phyloP scores from a whole-genome alignment of 2,888 invertebrate genomes.

The Epinotia demarniana region DNA sequence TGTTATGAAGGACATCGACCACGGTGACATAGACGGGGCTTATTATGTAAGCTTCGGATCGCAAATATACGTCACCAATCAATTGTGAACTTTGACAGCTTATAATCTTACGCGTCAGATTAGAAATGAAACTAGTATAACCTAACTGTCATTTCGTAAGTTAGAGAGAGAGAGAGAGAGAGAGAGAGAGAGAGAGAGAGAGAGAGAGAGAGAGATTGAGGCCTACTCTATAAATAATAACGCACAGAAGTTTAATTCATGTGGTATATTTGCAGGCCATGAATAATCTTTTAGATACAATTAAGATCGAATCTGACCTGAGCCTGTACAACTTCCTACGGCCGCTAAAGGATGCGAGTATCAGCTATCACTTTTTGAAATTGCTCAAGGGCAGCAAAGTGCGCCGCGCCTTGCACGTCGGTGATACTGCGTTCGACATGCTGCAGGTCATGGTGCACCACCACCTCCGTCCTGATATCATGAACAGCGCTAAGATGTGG shows the following conservation, averaged over 20 bases:
- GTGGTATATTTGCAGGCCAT: too few relatives aligned
- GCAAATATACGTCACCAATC: too few relatives aligned
- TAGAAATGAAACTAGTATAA: too few relatives aligned
- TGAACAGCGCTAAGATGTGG: slow-evolving; percentile 85
- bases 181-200: too few relatives aligned
- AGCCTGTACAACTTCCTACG: slow-evolving; percentile 78
- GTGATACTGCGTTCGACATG: slow-evolving; percentile 75
- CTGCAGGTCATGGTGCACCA: slow-evolving; percentile 79
- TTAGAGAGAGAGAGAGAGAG: too few relatives aligned
- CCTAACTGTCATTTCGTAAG: too few relatives aligned
- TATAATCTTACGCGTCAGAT: too few relatives aligned
- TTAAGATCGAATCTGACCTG: slow-evolving; percentile 66
- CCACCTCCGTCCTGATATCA: slow-evolving; percentile 81
- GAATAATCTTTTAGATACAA: neutral
- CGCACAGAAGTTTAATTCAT: too few relatives aligned
- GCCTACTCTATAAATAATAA: too few relatives aligned
- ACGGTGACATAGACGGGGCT: neutral
- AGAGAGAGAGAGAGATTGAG: too few relatives aligned
- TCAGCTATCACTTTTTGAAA: slow-evolving; percentile 62
- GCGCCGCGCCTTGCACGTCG: slow-evolving; percentile 80
- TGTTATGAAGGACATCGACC: neutral
- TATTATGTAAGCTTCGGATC: neutral
- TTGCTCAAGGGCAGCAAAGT: slow-evolving; percentile 76
- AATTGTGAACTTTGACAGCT: too few relatives aligned
- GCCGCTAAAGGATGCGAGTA: slow-evolving; percentile 60